Evolutionary conservation across 2,113 vertebrate genomes (phyloP).

Genomic region (Corythornis vintsioides): DNA sequence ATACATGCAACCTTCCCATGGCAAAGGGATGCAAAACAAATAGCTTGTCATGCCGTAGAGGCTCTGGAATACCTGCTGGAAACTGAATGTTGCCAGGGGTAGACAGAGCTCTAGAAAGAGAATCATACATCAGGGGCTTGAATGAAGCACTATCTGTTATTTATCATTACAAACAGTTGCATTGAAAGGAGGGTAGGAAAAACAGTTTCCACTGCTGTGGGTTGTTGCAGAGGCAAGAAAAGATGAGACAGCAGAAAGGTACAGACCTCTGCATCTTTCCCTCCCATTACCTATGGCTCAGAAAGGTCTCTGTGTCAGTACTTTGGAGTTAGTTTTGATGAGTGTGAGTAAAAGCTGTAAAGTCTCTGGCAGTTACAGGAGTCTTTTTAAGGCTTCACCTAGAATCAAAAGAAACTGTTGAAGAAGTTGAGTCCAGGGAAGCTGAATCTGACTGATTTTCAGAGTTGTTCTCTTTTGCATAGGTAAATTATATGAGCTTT

Average conservation of each 20-base stretch:
- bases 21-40: not conserved
- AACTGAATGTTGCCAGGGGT: not conserved
- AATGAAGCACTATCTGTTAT: not conserved
- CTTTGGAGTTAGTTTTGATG: not conserved
- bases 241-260: not conserved
- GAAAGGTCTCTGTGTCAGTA: not conserved
- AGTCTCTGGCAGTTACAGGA: not conserved
- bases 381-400: not conserved
- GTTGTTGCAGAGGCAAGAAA: not conserved
- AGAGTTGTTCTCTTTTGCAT: not conserved
- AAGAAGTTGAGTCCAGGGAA: not conserved
- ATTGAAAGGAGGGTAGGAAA: not conserved
- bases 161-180: not conserved
- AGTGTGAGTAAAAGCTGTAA: not conserved
- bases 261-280: rapidly evolving
- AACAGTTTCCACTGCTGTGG: not conserved
- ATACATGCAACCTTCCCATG: not conserved
- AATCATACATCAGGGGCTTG: not conserved
- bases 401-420: not conserved
- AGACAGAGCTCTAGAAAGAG: not conserved
- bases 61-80: not conserved
- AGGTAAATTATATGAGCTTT: not conserved
- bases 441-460: conserved; percentile 23
- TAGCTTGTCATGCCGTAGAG: not conserved
- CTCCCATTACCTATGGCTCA: not conserved